Conservation (phyloP, 2,888 invertebrate genomes). For the Timema podura region DNA sequence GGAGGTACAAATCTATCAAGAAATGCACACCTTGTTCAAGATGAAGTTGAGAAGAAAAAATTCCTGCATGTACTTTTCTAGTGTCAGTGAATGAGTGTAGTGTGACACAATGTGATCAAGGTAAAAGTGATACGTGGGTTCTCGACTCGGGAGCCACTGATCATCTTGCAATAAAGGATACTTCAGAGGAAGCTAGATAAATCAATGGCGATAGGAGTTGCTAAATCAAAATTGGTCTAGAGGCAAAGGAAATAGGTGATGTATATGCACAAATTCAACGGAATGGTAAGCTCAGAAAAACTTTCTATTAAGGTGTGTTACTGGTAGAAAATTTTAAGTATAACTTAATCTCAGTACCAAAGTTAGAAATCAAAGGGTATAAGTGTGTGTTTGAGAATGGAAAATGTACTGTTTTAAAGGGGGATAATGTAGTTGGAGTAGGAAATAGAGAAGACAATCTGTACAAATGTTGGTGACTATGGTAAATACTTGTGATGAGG, state of each 20-base stretch:
- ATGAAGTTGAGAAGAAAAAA: too few species aligned
- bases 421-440: neutral
- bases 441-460: neutral
- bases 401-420: neutral
- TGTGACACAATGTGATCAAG: neutral
- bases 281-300: neutral
- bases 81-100: neutral
- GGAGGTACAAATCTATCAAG: neutral
- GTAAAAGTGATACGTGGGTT: neutral
- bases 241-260: constrained; percentile 2
- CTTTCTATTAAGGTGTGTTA: neutral
- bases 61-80: neutral
- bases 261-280: neutral
- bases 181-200: neutral
- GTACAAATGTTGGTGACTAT: neutral
- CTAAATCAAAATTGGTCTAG: constrained; percentile 1
- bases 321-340: neutral
- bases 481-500: neutral
- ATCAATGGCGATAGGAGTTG: constrained; percentile 6
- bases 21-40: neutral
- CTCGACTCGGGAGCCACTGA: constrained; percentile 7
- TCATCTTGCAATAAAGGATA: neutral
- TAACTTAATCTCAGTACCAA: neutral
- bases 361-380: constrained; percentile 5
- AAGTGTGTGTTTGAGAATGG: neutral